A percentile compares a stretch with the other conserved stretches of the same genome.
Conservation (phyloP, 2,113 vertebrate genomes). For the Poeciliopsis prolifica region DNA sequence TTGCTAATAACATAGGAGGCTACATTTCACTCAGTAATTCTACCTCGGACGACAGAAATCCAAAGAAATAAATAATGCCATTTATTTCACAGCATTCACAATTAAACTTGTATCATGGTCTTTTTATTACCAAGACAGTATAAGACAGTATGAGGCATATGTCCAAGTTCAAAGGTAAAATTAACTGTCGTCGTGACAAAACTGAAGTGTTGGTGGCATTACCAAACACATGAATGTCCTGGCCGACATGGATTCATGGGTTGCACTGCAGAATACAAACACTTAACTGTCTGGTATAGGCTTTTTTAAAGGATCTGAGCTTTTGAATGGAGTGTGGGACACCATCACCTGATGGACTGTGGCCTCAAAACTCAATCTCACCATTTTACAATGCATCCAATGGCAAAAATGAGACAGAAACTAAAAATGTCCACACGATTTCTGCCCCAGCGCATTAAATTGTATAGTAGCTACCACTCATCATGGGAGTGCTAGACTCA, state of each 20-base stretch:
- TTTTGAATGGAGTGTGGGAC: slow-evolving; percentile 26
- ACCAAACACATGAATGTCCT: not conserved
- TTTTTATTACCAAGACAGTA: not conserved
- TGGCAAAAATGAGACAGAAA: slow-evolving; percentile 13
- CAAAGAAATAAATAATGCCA: not conserved
- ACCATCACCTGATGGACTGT: slow-evolving; percentile 11
- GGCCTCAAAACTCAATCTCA: slow-evolving; percentile 4
- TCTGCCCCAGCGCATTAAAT: not conserved
- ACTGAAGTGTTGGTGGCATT: not conserved
- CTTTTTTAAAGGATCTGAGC: slow-evolving; percentile 15
- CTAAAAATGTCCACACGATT: not conserved
- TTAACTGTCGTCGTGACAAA: not conserved
- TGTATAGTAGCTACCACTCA: not conserved
- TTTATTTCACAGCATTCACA: not conserved
- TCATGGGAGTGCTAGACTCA: slow-evolving; percentile 10
- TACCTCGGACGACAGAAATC: not conserved
- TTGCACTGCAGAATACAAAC: slow-evolving; percentile 5
- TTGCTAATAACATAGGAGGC: too few relatives aligned
- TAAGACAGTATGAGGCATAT: not conserved
- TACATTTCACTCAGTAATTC: not conserved
- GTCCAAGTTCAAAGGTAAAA: not conserved
- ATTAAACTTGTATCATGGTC: too few relatives aligned
- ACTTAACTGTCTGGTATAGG: not conserved
- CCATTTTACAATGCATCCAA: not conserved
- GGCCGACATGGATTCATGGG: slow-evolving; percentile 6